These are phyloP conservation scores for Dallia pectoralis DNA, from an alignment of 2,797 vertebrate genomes.

Conservation along the genomic window DNA sequence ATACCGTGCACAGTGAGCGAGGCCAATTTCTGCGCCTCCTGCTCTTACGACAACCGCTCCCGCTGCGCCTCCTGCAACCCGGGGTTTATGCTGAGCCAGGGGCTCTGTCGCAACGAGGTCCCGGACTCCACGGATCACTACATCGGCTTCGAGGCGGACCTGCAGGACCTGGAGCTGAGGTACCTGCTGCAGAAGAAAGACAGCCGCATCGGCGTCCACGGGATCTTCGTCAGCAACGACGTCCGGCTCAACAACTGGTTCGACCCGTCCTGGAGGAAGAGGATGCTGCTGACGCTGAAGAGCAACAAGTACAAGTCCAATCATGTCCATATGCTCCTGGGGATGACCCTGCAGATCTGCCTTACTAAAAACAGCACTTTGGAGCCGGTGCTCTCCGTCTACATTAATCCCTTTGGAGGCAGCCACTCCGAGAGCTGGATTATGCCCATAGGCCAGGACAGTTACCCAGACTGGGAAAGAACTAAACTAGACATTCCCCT, in stretches of 20 bases:
- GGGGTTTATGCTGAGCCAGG: conserved; percentile 92
- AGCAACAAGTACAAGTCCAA: conserved; percentile 98
- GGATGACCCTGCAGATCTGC: conserved; percentile 94
- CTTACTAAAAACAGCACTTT: conserved; percentile 97
- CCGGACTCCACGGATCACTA: conserved; percentile 96
- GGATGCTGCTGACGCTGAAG: conserved; percentile 95
- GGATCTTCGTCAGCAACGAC: conserved; percentile 97
- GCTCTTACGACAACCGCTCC: conserved; percentile 90
- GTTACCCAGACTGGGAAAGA: conserved; percentile 97
- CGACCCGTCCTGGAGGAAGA: conserved; percentile 93
- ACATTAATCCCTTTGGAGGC: conserved; percentile 96
- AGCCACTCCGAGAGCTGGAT: conserved; percentile 99
- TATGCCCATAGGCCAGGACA: conserved; percentile 93
- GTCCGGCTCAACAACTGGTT: conserved; percentile 98
- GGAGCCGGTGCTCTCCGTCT: conserved; percentile 91
- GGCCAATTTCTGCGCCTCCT: conserved; percentile 82
- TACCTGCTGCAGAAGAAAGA: conserved; percentile 90
- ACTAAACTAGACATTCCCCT: conserved; percentile 92
- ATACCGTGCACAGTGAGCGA: conserved; percentile 91
- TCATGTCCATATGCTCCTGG: conserved; percentile 96
- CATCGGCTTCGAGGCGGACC: conserved; percentile 93
- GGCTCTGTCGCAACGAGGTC: conserved; percentile 89
- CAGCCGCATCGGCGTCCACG: conserved; percentile 86
- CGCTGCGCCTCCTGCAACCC: conserved; percentile 90
- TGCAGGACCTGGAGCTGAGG: conserved; percentile 90